Base-by-base conservation (phyloP, 2,113 vertebrate species). In the Oncorhynchus gorbuscha region DNA sequence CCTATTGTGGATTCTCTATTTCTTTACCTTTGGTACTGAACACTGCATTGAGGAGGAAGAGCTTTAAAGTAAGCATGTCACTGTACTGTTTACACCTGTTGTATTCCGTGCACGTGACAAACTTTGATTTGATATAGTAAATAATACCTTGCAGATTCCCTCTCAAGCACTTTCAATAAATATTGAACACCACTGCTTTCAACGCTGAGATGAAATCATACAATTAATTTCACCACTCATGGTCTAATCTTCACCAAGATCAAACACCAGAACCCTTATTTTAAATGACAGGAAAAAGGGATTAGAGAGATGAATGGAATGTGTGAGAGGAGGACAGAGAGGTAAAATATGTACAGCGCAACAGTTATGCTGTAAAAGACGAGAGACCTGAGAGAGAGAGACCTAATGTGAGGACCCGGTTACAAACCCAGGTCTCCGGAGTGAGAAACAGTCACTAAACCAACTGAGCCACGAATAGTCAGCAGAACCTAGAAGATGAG, bases 301-400 rank as follows among this genome's bases (percentile, higher is more conserved):
- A 26, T 62, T 26, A 55, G 61, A 75, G 69, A 59, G 74, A 79
- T 74, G 72, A 70, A 81, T 74, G 74, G 58, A 65, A 72, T 79
- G 76, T 77, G 79, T 62, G 35, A 28, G 65, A 26, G 61, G n/a
- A 24, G 20, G 20, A 24, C 22, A 66, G 22, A 88, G 75, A 88
- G 75, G 79, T 77, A 76, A 78, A 84, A 86, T 85, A 87, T 84
- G 84, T 83, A 65, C 69, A 82, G 80, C 79, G 55, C 80, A 87
- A 83, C 74, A 87, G 81, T 83, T 81, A 83, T 84, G 85, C 84
- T 74, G 83, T 77, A 81, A 84, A 75, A 86, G 22, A 58, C 11
- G 49, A 51, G 3, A 13, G 49, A 49, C 7, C 26, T 28, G 2
- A 49, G 48, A 49, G 2, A 12, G 48, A 14, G 48, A 51, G 48